Percentiles rank a stretch among this genome's conserved stretches.
Evolutionary conservation across 1,140 invertebrate species (phyloP).

Genomic region (Oryctes rhinoceros): DNA sequence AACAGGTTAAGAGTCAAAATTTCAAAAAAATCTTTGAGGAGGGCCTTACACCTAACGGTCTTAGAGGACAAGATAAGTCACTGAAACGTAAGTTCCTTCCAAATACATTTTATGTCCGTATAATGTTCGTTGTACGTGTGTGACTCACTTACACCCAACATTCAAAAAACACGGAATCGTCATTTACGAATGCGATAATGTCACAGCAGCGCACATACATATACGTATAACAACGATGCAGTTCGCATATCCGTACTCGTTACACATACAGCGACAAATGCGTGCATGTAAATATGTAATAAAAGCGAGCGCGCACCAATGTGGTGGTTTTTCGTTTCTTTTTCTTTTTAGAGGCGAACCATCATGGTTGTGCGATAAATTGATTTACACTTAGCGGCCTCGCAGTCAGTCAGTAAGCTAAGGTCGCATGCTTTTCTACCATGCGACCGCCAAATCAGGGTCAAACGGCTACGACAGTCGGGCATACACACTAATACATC

Average conservation of each 20-base stretch:
- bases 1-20: too few species aligned
- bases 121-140: background rate
- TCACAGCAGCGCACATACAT: background rate
- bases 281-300: constrained; percentile 1
- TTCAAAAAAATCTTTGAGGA: too few species aligned
- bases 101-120: background rate
- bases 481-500: background rate
- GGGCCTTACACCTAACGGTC: too few species aligned
- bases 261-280: background rate
- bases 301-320: background rate
- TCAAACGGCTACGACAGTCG: constrained; percentile 20
- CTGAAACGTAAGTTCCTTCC: too few species aligned
- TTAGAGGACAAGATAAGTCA: too few species aligned
- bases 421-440: constrained; percentile 33
- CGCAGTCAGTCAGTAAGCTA: constrained; percentile 35
- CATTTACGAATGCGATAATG: background rate
- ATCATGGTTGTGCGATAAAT: constrained; percentile 35
- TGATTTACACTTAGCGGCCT: constrained; percentile 30
- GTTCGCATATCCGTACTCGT: background rate
- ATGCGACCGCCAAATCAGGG: constrained; percentile 36
- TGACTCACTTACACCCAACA: background rate
- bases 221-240: background rate
- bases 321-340: constrained; percentile 12
- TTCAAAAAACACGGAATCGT: background rate
- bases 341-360: constrained; percentile 15